Percentiles rank a stretch among this genome's conserved stretches.
phyloP scores from a whole-genome alignment of 2,797 vertebrate species.

The Tenualosa thibaudeaui region DNA sequence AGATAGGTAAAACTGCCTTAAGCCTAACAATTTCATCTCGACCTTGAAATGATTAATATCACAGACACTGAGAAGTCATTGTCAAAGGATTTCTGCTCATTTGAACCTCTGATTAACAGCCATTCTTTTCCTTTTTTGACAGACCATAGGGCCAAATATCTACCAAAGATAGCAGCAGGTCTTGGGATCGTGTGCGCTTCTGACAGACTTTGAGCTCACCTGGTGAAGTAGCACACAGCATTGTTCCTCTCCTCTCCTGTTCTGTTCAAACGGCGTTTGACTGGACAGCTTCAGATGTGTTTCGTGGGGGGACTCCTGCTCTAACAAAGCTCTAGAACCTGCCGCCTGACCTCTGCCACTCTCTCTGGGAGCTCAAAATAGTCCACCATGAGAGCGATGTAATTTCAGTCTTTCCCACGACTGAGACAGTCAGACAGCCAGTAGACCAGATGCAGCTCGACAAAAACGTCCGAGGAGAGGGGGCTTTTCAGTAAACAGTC shows the following conservation, averaged over 20 bases:
- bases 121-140: background rate
- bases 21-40: background rate
- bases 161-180: constrained; percentile 6
- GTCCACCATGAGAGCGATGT: constrained; percentile 78
- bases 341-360: constrained; percentile 77
- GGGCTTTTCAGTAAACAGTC: constrained; percentile 12
- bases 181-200: constrained; percentile 20
- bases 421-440: constrained; percentile 58
- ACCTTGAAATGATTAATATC: background rate
- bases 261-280: constrained; percentile 52
- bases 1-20: background rate
- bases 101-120: background rate
- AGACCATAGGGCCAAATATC: constrained; percentile 3
- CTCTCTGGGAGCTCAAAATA: constrained; percentile 82
- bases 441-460: constrained; percentile 57
- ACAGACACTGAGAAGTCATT: background rate
- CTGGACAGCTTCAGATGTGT: constrained; percentile 61
- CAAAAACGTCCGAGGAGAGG: constrained; percentile 42
- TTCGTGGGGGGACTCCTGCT: constrained; percentile 66
- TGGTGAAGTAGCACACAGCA: constrained; percentile 77
- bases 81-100: background rate
- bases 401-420: constrained; percentile 86
- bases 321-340: constrained; percentile 71
- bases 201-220: constrained; percentile 65
- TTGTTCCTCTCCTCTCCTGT: constrained; percentile 69